phyloP scores from a whole-genome alignment of 2,797 vertebrate genomes.

The Poeciliopsis infans region DNA sequence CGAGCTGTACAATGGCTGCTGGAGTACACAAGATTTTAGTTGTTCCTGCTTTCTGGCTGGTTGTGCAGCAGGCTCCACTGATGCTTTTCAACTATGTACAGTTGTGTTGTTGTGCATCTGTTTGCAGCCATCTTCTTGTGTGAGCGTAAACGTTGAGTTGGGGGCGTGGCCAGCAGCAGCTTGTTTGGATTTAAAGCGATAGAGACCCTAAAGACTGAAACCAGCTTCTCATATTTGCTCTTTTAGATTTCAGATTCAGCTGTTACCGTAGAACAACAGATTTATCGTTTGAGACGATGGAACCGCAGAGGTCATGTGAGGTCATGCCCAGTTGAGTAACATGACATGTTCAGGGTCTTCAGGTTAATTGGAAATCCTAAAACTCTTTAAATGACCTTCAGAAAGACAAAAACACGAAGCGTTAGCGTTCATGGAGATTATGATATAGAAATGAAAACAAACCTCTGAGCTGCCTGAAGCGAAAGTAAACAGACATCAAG shows the following conservation, averaged over 20 bases:
- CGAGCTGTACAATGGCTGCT: too few species aligned
- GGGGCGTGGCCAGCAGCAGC: too few species aligned
- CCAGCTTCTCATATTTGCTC: neutral
- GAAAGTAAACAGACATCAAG: neutral
- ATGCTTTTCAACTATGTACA: too few species aligned
- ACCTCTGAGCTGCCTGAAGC: neutral
- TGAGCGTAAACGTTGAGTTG: too few species aligned
- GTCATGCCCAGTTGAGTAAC: neutral
- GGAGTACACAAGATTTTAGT: too few species aligned
- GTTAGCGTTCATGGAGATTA: neutral
- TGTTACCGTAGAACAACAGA: slow-evolving; percentile 31
- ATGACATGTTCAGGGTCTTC: neutral
- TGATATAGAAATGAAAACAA: neutral
- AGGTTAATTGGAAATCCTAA: neutral
- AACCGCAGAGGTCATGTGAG: slow-evolving; percentile 43
- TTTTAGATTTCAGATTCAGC: slow-evolving; percentile 51
- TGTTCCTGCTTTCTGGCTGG: too few species aligned
- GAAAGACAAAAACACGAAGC: neutral
- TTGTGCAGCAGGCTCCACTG: too few species aligned
- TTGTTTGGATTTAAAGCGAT: too few species aligned
- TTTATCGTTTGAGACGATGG: slow-evolving; percentile 52
- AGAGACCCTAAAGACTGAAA: slow-evolving; percentile 28
- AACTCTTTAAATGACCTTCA: neutral
- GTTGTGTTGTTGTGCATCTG: too few species aligned
- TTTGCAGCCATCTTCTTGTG: too few species aligned